A percentile compares a stretch with the other conserved stretches of the same genome.
Evolutionary conservation across 2,797 vertebrate species (phyloP).

Genomic region (Pempheris klunzingeri): DNA sequence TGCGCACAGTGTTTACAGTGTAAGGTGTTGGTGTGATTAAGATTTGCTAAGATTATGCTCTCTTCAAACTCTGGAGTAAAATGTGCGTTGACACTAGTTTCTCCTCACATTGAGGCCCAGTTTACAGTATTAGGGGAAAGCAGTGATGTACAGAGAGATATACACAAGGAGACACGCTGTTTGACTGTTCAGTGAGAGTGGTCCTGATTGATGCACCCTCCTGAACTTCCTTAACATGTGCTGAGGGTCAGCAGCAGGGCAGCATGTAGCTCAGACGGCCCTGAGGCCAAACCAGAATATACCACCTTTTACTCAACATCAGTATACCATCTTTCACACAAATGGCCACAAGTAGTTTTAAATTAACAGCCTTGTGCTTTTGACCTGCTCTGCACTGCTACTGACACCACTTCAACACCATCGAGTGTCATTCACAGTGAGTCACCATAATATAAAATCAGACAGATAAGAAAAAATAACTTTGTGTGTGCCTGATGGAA

Average conservation of each 20-base stretch:
- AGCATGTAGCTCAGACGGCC: conserved; percentile 32
- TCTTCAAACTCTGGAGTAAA: background rate
- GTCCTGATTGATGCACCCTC: conserved; percentile 52
- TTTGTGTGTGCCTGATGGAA: background rate
- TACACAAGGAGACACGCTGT: conserved; percentile 20
- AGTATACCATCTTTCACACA: conserved; percentile 1
- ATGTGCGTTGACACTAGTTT: background rate
- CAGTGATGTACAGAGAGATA: conserved; percentile 12
- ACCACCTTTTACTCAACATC: conserved; percentile 19
- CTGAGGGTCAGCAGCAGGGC: conserved; percentile 66
- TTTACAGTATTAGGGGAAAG: background rate
- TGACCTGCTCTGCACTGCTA: background rate
- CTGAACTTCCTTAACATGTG: conserved; percentile 56
- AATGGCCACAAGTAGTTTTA: conserved; percentile 1
- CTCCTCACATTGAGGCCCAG: background rate
- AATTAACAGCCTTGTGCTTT: background rate
- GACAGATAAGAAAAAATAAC: background rate
- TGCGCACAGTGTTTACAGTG: conserved; percentile 20
- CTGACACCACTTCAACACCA: background rate
- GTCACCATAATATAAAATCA: background rate
- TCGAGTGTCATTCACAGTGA: background rate
- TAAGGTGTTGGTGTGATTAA: background rate
- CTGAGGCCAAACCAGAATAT: conserved; percentile 33
- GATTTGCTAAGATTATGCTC: conserved; percentile 18
- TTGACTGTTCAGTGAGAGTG: conserved; percentile 44